A percentile compares a stretch with the other conserved stretches of the same genome.
phyloP scores from a whole-genome alignment of 1,140 invertebrate genomes.

The Eufriesea mexicana region DNA sequence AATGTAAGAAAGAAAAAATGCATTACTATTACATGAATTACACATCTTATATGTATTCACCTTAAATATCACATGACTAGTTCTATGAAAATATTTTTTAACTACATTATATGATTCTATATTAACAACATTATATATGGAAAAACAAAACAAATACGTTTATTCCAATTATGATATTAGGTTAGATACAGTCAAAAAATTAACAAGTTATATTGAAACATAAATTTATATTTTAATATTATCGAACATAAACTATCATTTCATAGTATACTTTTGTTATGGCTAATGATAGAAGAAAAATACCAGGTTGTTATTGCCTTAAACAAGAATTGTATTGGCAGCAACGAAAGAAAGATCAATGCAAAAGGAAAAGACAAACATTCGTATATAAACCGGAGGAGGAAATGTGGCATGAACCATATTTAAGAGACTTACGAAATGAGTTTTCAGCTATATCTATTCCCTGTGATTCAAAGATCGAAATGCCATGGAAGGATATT shows the following conservation, averaged over 20 bases:
- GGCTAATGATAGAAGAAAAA: conserved; percentile 6
- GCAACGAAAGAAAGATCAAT: conserved; percentile 23
- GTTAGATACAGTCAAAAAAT: conserved; percentile 36
- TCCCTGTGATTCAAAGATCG: conserved; percentile 69
- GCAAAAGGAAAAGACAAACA: conserved; percentile 62
- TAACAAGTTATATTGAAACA: conserved; percentile 23
- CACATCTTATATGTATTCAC: not conserved
- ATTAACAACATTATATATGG: not conserved
- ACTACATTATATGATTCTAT: not conserved
- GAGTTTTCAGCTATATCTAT: conserved; percentile 67
- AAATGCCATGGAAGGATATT: conserved; percentile 76
- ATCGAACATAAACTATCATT: not conserved
- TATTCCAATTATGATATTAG: not conserved
- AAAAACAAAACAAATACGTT: conserved; percentile 37
- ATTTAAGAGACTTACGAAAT: conserved; percentile 64
- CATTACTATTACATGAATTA: not conserved
- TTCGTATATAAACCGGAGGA: conserved; percentile 69
- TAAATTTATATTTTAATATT: not conserved
- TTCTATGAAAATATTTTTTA: not conserved
- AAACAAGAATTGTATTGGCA: conserved; percentile 30
- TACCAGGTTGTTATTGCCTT: conserved; percentile 35
- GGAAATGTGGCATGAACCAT: conserved; percentile 69
- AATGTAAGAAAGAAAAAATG: not conserved
- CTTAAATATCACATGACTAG: not conserved
- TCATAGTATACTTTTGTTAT: not conserved